Base-by-base conservation (phyloP, 2,888 invertebrate species). In the Craniophora ligustri region DNA sequence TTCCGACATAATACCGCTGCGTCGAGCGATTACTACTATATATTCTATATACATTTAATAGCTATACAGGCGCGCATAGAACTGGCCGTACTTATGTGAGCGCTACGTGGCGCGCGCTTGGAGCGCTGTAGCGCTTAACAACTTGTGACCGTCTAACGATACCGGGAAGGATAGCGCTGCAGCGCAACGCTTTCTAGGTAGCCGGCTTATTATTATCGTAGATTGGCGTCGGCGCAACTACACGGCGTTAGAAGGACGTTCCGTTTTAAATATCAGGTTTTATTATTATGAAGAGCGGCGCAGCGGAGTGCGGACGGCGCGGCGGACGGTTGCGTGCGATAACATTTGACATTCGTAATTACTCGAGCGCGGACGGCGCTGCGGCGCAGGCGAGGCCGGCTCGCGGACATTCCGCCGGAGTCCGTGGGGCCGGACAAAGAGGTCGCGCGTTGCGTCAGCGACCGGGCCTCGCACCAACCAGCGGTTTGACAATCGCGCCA, bases 1-100 rank as follows among this genome's bases (percentile, higher is more conserved):
- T 93, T 93, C 93, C 93, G 92, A 93, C 93, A 93, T 93, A 93
- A 93, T 93, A 93, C 93, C 93, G 93, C 93, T 93, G 93, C 93
- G 93, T 93, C 93, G 93, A 93, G 93, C 93, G 93, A 93, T 93
- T 93, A 93, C 93, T 93, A 93, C 93, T 93, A 93, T 93, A 93
- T 93, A 93, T 93, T 93, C 93, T 92, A 93, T 93, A 93, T 93
- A 93, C 93, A 93, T 93, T 93, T 93, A 92, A 93, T 92, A 93
- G 92, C 92, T 93, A 93, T 93, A 93, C 92, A 93, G 92, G 92
- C 93, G 92, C 92, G 93, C 92, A 92, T 93, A 93, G 93, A 93
- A 93, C 92, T 92, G 92, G 92, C 92, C 92, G 93, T 93, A 93
- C 92, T 93, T 92, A 92, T 92, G 92, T 92, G 92, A 93, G 93